Evolutionary conservation across 1,140 invertebrate species (phyloP), one percentile per base, ranked within the genome.

Genomic region (Drosophila setifemur): DNA sequence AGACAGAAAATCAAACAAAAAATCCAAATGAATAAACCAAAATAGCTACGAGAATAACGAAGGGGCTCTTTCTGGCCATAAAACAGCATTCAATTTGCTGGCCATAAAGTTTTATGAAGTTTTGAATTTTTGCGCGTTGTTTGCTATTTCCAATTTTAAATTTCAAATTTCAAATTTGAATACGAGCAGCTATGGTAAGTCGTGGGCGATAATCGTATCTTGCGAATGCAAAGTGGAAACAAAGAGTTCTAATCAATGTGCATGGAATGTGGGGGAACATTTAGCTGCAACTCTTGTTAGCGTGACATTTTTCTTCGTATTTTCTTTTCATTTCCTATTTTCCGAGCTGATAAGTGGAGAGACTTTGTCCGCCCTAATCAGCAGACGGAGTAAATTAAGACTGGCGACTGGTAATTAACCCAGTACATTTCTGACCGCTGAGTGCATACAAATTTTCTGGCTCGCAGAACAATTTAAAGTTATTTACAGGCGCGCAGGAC

Each of bases 381-480:
- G 73, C 21, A 16, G 12, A 5, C 31, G 21, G 21, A 35, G 31
- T 12, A 58, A 53, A 70, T 78, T 53, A 66, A 78, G 64, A 60
- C 57, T 73, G 76, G 75, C 72, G 77, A 76, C 77, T 71, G 54
- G 68, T 82, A 82, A 82, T 83, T 82, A 82, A 83, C 77, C 77
- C 77, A 82, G 77, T 82, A 68, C 72, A 82, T 82, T 82, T 73
- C 73, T 82, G 77, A 82, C 77, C 77, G 72, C 53, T 60, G 49
- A 33, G 21, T 25, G 37, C 44, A 55, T 18, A 52, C 19, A 66
- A 54, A 54, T 44, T 37, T 14, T 31, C 53, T 48, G 50, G 35
- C 49, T 43, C 29, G 49, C 61, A 64, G 25, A 64, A 39, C 70
- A 78, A 83, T 83, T 83, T 69, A 77, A 83, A 70, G 39, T 68